Evolutionary conservation across 1,140 invertebrate genomes (phyloP).

Genomic region (Brachystomella parvula): DNA sequence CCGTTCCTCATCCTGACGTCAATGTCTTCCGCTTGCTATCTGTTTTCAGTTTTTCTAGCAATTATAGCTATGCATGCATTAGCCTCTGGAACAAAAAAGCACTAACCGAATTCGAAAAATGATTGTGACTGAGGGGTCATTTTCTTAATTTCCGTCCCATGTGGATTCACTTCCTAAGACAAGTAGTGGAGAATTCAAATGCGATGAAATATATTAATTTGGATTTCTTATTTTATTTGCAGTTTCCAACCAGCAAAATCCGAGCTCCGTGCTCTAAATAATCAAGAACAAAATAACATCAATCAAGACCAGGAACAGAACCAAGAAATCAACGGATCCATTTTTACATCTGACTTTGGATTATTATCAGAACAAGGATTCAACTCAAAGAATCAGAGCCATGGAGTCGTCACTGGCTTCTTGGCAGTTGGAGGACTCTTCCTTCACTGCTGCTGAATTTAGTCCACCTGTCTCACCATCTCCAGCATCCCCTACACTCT

Average conservation of each 20-base stretch:
- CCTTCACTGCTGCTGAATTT: slow-evolving; percentile 33
- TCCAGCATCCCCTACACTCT: slow-evolving; percentile 23
- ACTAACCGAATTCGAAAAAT: too few species aligned
- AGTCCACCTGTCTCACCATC: slow-evolving; percentile 32
- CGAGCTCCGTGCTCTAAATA: slow-evolving; percentile 5
- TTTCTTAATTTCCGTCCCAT: too few species aligned
- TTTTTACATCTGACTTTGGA: not conserved
- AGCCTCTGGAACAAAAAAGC: too few species aligned
- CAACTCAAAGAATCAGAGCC: slow-evolving; percentile 16
- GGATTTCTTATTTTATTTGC: not conserved
- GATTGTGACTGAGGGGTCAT: too few species aligned
- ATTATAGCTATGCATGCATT: too few species aligned
- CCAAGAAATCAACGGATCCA: too few species aligned
- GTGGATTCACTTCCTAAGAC: too few species aligned
- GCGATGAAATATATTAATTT: not conserved
- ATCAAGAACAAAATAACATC: not conserved
- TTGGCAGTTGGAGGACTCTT: slow-evolving; percentile 31
- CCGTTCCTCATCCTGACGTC: too few species aligned
- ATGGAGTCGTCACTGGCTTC: slow-evolving; percentile 33
- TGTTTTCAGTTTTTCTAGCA: too few species aligned
- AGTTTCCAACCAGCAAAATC: not conserved
- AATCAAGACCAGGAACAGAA: not conserved
- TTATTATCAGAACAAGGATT: slow-evolving; percentile 14
- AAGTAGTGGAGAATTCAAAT: not conserved
- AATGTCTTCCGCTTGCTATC: too few species aligned